A percentile compares a stretch with the other conserved stretches of the same genome.
phyloP scores from a whole-genome alignment of 2,888 invertebrate species.

The Drosophila tanythrix region DNA sequence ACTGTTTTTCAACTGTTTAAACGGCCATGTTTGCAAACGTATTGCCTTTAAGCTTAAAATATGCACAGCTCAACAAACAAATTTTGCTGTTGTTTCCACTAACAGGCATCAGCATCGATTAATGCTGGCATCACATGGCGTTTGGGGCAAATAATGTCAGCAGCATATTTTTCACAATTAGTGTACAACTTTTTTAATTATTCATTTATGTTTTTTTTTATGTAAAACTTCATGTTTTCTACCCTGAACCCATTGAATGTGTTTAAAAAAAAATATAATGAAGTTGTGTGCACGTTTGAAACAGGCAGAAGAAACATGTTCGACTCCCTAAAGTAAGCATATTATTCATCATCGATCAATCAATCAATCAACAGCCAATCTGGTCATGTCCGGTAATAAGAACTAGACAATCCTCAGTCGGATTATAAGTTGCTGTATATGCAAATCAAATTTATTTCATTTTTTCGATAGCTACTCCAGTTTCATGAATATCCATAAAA shows the following conservation, averaged over 20 bases:
- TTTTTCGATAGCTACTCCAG: not conserved
- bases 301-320: not conserved
- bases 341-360: not conserved
- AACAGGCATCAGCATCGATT: constrained; percentile 37
- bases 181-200: not conserved
- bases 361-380: not conserved
- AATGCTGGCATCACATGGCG: constrained; percentile 34
- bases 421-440: not conserved
- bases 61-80: constrained; percentile 42
- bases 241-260: not conserved
- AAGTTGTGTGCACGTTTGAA: not conserved
- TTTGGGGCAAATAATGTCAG: constrained; percentile 21
- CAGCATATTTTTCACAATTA: constrained; percentile 3
- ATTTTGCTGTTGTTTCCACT: constrained; percentile 36
- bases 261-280: not conserved
- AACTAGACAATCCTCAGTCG: not conserved
- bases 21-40: constrained; percentile 57
- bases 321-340: not conserved
- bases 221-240: not conserved
- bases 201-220: not conserved
- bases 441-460: not conserved
- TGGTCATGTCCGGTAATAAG: not conserved
- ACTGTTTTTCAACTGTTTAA: constrained; percentile 50
- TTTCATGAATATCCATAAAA: not conserved
- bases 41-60: constrained; percentile 67